Conservation (phyloP, 2,113 vertebrate species). For the Cacatua alba region DNA sequence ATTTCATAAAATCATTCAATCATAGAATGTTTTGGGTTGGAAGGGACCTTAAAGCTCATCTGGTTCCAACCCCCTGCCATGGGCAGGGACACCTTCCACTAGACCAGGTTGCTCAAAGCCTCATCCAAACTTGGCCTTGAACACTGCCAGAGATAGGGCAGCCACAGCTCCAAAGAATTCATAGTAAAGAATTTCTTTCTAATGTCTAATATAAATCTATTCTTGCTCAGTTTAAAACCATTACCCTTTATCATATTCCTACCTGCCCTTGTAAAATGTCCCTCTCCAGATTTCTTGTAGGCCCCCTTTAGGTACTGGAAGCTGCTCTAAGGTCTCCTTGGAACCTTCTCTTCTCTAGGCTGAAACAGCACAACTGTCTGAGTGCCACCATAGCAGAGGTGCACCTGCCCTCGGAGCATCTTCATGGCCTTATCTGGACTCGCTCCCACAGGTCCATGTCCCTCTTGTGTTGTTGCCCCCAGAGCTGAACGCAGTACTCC, state of each 20-base stretch:
- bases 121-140: not conserved
- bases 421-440: not conserved
- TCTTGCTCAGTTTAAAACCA: not conserved
- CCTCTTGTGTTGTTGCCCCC: not conserved
- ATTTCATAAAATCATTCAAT: not conserved
- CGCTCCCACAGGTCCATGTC: not conserved
- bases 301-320: not conserved
- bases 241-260: not conserved
- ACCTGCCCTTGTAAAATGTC: not conserved
- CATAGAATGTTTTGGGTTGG: not conserved
- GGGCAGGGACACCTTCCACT: not conserved
- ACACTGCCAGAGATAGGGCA: not conserved
- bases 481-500: not conserved
- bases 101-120: not conserved
- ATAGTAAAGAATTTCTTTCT: not conserved
- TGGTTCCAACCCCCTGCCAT: not conserved
- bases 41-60: not conserved
- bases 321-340: not conserved
- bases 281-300: not conserved
- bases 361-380: not conserved
- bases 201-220: not conserved
- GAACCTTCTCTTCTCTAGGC: not conserved
- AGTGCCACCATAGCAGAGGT: not conserved
- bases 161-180: not conserved
- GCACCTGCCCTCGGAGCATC: not conserved